Conservation (phyloP, 2,797 vertebrate species). For the Trachurus trachurus region DNA sequence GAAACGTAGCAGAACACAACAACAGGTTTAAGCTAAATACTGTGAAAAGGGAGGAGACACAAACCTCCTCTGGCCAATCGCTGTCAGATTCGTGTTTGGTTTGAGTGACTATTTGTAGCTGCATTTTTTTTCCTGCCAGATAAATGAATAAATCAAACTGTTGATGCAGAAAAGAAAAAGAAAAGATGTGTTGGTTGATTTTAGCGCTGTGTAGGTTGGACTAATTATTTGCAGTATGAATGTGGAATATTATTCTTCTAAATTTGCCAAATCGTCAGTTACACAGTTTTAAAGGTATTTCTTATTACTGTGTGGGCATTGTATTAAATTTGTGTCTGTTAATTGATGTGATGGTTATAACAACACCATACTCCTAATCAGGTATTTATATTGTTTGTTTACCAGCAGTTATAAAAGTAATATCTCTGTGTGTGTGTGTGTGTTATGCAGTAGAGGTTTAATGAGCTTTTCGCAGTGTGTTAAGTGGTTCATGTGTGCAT, state of each 20-base stretch:
- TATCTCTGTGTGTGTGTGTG: not conserved
- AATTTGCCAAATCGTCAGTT: not conserved
- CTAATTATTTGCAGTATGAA: not conserved
- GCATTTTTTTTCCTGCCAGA: constrained; percentile 1
- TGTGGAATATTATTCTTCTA: not conserved
- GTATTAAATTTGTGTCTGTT: not conserved
- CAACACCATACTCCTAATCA: not conserved
- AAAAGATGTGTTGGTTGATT: not conserved
- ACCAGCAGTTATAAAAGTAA: not conserved
- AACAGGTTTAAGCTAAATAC: constrained; percentile 50
- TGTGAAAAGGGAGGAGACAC: constrained; percentile 67
- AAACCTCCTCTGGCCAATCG: constrained; percentile 57
- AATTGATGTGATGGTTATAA: not conserved
- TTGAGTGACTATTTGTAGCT: constrained; percentile 21
- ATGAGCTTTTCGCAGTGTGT: not conserved
- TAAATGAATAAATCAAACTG: constrained; percentile 11
- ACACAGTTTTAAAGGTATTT: not conserved
- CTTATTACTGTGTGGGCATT: not conserved
- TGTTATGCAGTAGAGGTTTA: too few species aligned
- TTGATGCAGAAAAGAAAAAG: not conserved
- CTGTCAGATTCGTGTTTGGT: constrained; percentile 10
- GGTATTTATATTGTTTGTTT: not conserved
- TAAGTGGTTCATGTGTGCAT: not conserved
- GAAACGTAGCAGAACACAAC: constrained; percentile 38
- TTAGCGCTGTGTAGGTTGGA: not conserved